Conservation (phyloP, 2,113 vertebrate genomes). For the Pterocles burchelli region DNA sequence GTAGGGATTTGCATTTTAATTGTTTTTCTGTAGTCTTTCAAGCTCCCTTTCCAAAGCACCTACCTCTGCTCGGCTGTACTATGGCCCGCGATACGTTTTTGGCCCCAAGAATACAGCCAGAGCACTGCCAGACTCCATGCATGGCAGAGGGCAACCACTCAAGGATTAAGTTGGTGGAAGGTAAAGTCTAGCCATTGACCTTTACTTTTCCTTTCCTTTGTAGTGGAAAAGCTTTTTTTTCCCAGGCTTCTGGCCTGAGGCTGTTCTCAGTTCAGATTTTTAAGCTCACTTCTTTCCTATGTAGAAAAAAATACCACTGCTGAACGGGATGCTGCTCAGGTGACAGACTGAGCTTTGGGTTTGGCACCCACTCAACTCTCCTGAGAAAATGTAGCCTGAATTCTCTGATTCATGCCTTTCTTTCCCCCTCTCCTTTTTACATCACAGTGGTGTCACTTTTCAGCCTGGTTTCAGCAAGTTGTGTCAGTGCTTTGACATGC, state of each 20-base stretch:
- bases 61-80: constrained; percentile 5
- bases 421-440: neutral
- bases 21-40: constrained; percentile 46
- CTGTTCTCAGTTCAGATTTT: neutral
- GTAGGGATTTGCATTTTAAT: constrained; percentile 57
- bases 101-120: neutral
- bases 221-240: neutral
- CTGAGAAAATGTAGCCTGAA: neutral
- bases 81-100: neutral
- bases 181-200: constrained; percentile 44
- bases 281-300: neutral
- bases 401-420: neutral
- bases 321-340: neutral
- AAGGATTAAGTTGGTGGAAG: constrained; percentile 33
- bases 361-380: accelerated
- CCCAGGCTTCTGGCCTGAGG: neutral
- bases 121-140: neutral
- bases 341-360: neutral
- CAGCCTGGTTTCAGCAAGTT: neutral
- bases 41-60: constrained; percentile 32
- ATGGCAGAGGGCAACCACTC: neutral
- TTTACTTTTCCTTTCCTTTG: constrained; percentile 39
- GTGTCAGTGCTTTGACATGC: neutral
- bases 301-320: neutral
- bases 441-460: neutral